Conservation (phyloP, 92 coral and sea anemone species). For the Porites lobata region DNA sequence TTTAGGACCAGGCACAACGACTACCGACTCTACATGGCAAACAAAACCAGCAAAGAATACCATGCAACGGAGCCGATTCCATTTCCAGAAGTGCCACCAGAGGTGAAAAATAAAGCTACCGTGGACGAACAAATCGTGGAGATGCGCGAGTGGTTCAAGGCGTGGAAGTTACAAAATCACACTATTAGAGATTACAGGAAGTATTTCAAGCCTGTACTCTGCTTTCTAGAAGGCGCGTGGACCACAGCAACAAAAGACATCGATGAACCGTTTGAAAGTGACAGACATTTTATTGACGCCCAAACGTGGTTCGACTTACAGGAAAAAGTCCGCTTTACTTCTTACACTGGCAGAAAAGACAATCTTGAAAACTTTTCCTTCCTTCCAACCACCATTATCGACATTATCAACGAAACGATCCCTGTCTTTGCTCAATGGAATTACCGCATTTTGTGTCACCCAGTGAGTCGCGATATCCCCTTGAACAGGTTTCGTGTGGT, state of each 20-base stretch:
- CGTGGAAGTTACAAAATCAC: slow-evolving; percentile 80
- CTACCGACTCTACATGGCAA: slow-evolving; percentile 89
- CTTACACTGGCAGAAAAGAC: slow-evolving; percentile 95
- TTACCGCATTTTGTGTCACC: slow-evolving; percentile 84
- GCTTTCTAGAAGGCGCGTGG: slow-evolving; percentile 96
- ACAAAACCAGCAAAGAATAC: slow-evolving; percentile 62
- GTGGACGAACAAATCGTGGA: slow-evolving; percentile 75
- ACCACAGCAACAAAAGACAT: slow-evolving; percentile 73
- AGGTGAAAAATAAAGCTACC: slow-evolving; percentile 62
- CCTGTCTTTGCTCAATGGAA: slow-evolving; percentile 91
- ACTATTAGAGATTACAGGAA: slow-evolving; percentile 87
- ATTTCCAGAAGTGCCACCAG: slow-evolving; percentile 90
- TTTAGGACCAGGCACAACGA: slow-evolving; percentile 96
- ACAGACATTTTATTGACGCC: slow-evolving; percentile 94
- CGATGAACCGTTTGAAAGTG: slow-evolving; percentile 96
- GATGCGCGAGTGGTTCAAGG: slow-evolving; percentile 95
- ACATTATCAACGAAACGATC: slow-evolving; percentile 75
- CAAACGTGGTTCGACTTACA: slow-evolving; percentile 91
- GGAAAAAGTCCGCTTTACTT: slow-evolving; percentile 93
- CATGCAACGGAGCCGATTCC: slow-evolving; percentile 72
- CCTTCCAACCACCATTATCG: slow-evolving; percentile 90
- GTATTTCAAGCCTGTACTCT: slow-evolving; percentile 88
- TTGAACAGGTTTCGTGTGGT: slow-evolving; percentile 66
- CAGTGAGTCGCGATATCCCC: slow-evolving; percentile 75
- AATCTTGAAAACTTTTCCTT: slow-evolving; percentile 92